Evolutionary conservation across 2,888 invertebrate species (phyloP).

Genomic region (Agrochola macilenta): DNA sequence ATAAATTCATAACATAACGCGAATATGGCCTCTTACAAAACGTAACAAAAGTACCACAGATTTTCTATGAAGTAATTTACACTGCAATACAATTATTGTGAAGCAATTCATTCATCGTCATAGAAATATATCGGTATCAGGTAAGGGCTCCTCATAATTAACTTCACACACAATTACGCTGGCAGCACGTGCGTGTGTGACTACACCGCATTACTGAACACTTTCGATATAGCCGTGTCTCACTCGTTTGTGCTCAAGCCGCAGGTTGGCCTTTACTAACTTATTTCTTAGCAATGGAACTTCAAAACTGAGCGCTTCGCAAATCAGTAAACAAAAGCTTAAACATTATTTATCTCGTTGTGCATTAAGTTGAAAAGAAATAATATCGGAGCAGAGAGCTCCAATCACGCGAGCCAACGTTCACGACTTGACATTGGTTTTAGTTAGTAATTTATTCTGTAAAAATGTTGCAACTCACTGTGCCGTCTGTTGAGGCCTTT

Average conservation of each 20-base stretch:
- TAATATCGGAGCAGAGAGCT: constrained; percentile 62
- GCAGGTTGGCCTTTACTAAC: constrained; percentile 30
- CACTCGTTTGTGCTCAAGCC: constrained; percentile 14
- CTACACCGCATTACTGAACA: constrained; percentile 40
- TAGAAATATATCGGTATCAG: constrained; percentile 11
- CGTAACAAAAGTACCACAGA: not conserved
- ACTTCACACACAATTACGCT: constrained; percentile 3
- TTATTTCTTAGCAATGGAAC: constrained; percentile 33
- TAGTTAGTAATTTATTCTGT: constrained; percentile 72
- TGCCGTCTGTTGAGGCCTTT: constrained; percentile 48
- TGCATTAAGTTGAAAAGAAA: constrained; percentile 53
- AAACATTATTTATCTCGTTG: constrained; percentile 42
- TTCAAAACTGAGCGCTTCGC: constrained; percentile 12
- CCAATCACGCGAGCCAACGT: constrained; percentile 69
- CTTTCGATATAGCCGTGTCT: constrained; percentile 39
- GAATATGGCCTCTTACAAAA: constrained; percentile 27
- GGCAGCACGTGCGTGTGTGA: constrained; percentile 14
- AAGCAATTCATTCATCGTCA: not conserved
- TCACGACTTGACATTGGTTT: constrained; percentile 73
- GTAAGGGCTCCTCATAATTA: constrained; percentile 36
- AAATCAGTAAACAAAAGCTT: constrained; percentile 45
- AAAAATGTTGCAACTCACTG: constrained; percentile 69
- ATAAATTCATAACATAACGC: constrained; percentile 21
- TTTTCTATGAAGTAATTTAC: constrained; percentile 3
- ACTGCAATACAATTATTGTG: constrained; percentile 11